phyloP scores from a whole-genome alignment of 2,797 vertebrate species.

The Myotis daubentonii region DNA sequence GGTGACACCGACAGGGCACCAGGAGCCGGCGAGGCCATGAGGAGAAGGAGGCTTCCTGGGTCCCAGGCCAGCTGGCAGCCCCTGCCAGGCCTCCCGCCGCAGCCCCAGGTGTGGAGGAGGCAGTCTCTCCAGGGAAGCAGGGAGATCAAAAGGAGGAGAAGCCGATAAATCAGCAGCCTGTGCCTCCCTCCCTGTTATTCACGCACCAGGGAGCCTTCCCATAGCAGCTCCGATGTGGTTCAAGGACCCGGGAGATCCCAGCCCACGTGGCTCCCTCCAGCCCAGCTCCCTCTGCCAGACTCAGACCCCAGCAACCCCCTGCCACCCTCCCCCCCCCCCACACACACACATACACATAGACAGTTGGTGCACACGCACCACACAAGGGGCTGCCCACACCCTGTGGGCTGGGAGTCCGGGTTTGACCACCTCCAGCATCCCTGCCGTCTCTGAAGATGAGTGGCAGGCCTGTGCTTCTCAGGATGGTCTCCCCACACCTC shows the following conservation, averaged over 20 bases:
- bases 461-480: rapidly evolving
- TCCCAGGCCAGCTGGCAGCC: background rate
- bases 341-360: rapidly evolving
- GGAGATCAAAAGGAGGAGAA: slow-evolving; percentile 12
- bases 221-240: slow-evolving; percentile 22
- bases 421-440: background rate
- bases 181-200: slow-evolving; percentile 51
- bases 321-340: rapidly evolving
- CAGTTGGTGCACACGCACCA: too few species aligned
- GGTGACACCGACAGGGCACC: background rate
- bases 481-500: background rate
- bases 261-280: background rate
- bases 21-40: background rate
- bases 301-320: background rate
- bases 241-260: background rate
- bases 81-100: background rate
- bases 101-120: slow-evolving; percentile 46
- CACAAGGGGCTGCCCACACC: rapidly evolving
- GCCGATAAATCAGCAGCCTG: background rate
- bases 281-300: background rate
- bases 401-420: background rate
- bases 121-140: background rate
- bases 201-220: slow-evolving; percentile 60
- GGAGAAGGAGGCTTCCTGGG: background rate
- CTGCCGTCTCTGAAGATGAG: background rate